Percentiles rank a stretch among this genome's conserved stretches.
These are phyloP conservation scores for Scleropages formosus DNA, from an alignment of 2,797 vertebrate genomes.

Conservation along the genomic window DNA sequence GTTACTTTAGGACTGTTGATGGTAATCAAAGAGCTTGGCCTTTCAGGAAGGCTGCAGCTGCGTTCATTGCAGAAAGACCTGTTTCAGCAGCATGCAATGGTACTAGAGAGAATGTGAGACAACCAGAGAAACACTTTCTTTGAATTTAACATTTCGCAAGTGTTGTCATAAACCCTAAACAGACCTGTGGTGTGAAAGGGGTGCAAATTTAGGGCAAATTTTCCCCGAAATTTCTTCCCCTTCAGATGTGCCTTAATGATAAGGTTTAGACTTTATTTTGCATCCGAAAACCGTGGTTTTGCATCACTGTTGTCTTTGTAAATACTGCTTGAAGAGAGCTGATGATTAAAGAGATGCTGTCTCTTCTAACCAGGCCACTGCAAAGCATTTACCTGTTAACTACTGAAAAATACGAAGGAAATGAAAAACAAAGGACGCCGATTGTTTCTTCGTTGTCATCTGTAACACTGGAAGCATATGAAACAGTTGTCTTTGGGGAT, in stretches of 20 bases:
- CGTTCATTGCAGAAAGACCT: too few relatives aligned
- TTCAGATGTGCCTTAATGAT: neutral
- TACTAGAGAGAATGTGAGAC: neutral
- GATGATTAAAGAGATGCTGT: neutral
- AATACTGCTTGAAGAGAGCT: neutral
- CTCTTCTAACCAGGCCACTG: neutral
- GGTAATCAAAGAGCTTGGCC: too few relatives aligned
- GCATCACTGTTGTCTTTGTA: neutral
- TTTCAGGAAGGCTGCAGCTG: too few relatives aligned
- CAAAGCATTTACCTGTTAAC: neutral
- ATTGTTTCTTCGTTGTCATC: neutral
- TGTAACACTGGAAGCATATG: neutral
- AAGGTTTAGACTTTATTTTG: neutral
- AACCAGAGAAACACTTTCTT: too few relatives aligned
- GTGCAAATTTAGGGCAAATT: neutral
- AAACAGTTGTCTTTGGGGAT: neutral
- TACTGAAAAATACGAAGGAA: neutral
- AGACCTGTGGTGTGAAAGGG: neutral
- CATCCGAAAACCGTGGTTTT: neutral
- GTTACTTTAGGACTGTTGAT: too few relatives aligned
- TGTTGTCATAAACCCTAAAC: neutral
- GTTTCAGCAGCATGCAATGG: neutral
- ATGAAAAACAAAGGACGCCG: neutral
- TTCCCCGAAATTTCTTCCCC: too few relatives aligned
- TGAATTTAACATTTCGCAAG: neutral